Evolutionary conservation across 2,113 vertebrate genomes (phyloP).

Genomic region (Phalacrocorax carbo): DNA sequence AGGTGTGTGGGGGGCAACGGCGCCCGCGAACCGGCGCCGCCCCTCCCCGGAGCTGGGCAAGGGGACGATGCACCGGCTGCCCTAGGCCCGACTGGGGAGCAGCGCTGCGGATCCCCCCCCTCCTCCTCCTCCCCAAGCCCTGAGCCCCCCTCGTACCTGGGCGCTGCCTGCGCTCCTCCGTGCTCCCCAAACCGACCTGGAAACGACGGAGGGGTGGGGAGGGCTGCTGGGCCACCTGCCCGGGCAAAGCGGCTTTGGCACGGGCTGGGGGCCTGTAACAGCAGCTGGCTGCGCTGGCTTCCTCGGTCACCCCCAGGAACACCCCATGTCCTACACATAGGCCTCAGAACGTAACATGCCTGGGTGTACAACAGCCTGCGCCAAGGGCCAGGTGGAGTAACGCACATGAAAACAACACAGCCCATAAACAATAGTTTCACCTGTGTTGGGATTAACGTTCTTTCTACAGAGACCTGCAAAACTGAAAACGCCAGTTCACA

Average conservation of each 20-base stretch:
- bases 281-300: not conserved
- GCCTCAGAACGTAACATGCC: fast-evolving
- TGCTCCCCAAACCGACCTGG: not conserved
- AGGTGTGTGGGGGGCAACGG: not conserved
- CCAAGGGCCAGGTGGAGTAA: not conserved
- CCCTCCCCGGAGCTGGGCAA: not conserved
- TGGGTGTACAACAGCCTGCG: not conserved
- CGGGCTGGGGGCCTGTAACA: fast-evolving
- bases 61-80: not conserved
- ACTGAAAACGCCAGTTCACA: not conserved
- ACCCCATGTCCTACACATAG: fast-evolving
- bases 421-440: not conserved
- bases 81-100: not conserved
- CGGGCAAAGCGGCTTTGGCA: not conserved
- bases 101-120: not conserved
- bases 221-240: too few species aligned
- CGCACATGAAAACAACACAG: not conserved
- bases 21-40: too few species aligned
- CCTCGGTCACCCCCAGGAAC: not conserved
- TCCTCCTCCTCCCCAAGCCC: too few species aligned
- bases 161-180: not conserved
- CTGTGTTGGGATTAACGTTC: not conserved
- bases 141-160: not conserved
- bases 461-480: fast-evolving
- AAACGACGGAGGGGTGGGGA: too few species aligned